phyloP scores from a whole-genome alignment of 2,113 vertebrate genomes.

The Caranx ignobilis region DNA sequence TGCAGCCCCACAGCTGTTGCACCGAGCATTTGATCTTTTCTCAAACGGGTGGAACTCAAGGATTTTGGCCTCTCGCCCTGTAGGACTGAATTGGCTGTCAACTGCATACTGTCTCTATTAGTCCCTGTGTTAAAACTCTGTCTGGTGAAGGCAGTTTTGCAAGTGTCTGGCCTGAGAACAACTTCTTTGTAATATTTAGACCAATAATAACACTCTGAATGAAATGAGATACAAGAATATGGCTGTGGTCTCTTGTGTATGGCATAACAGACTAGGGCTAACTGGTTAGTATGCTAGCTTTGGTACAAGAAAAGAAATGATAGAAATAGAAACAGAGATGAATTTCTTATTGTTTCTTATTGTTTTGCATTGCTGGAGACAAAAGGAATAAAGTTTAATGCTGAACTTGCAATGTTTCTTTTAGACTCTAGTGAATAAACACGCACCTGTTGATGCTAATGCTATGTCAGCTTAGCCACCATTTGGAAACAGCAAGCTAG shows the following conservation, averaged over 20 bases:
- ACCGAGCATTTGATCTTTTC: constrained; percentile 73
- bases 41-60: constrained; percentile 76
- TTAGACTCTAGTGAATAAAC: too few species aligned
- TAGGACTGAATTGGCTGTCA: constrained; percentile 75
- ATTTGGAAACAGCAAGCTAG: neutral
- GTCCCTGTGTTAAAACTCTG: constrained; percentile 52
- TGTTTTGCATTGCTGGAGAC: too few species aligned
- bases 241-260: neutral
- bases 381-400: too few species aligned
- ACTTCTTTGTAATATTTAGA: constrained; percentile 20
- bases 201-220: constrained; percentile 7
- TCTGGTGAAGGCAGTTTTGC: constrained; percentile 43
- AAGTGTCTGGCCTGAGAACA: constrained; percentile 30
- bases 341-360: too few species aligned
- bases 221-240: neutral
- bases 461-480: neutral
- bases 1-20: constrained; percentile 72
- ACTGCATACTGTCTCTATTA: constrained; percentile 76
- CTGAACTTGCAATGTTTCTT: too few species aligned
- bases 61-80: constrained; percentile 77
- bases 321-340: too few species aligned
- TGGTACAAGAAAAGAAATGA: too few species aligned
- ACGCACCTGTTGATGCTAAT: too few species aligned
- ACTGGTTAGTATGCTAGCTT: too few species aligned
- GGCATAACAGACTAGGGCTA: neutral